Conservation (phyloP, 2,797 vertebrate species). For the Manis crassicaudata region DNA sequence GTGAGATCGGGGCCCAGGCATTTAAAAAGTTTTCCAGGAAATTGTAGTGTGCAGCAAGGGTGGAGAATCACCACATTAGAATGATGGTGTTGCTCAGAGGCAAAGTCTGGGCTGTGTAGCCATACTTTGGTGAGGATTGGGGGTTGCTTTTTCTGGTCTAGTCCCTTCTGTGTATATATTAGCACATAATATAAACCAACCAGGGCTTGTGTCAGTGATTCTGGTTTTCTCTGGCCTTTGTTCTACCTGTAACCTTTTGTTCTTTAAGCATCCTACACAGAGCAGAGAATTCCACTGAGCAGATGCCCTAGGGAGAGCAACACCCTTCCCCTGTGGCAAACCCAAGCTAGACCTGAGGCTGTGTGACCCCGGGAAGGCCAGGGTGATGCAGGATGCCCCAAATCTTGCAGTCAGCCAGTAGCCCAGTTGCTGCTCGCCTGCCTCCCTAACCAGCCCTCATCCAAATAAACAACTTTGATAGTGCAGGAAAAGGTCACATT, state of each 20-base stretch:
- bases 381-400: neutral
- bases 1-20: neutral
- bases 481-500: neutral
- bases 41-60: neutral
- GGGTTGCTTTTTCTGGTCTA: neutral
- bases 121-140: neutral
- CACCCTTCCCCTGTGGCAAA: neutral
- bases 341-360: neutral
- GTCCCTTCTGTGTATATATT: neutral
- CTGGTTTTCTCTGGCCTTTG: conserved; percentile 37
- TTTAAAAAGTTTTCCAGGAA: neutral
- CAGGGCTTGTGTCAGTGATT: neutral
- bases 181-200: neutral
- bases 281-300: neutral
- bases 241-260: neutral
- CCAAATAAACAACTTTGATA: neutral
- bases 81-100: neutral
- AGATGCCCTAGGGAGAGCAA: neutral
- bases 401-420: neutral
- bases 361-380: neutral
- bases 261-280: neutral
- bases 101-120: neutral
- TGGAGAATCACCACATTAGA: neutral
- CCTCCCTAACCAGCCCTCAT: neutral
- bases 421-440: neutral